Percentiles rank a stretch among this genome's conserved stretches.
Evolutionary conservation across 2,888 invertebrate genomes (phyloP).

Genomic region (Theretra japonica): DNA sequence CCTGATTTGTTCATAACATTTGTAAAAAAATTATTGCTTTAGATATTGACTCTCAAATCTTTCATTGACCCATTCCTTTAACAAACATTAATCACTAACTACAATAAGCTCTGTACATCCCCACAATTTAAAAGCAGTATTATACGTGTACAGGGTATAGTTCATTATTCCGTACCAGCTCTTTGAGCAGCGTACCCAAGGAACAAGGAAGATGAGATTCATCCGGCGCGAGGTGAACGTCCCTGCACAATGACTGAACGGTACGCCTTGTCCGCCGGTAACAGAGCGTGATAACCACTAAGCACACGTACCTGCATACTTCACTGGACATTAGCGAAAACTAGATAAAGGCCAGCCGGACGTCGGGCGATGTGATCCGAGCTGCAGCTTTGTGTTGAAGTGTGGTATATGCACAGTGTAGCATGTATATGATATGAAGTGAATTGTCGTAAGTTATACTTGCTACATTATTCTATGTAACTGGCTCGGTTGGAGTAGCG

Average conservation of each 20-base stretch:
- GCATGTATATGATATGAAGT: too few species aligned
- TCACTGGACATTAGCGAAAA: slow-evolving; percentile 22
- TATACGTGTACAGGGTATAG: too few species aligned
- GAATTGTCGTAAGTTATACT: too few species aligned
- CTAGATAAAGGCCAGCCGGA: slow-evolving; percentile 25
- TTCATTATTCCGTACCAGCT: neutral
- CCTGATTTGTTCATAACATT: too few species aligned
- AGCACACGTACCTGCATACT: slow-evolving; percentile 9
- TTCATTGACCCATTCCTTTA: too few species aligned
- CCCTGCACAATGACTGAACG: slow-evolving; percentile 6
- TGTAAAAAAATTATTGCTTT: too few species aligned
- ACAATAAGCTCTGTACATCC: neutral
- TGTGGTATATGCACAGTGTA: neutral
- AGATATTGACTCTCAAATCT: too few species aligned
- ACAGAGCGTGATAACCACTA: slow-evolving; percentile 19
- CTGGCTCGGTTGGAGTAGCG: too few species aligned
- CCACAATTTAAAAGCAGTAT: neutral
- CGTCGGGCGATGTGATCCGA: neutral
- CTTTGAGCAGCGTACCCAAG: neutral
- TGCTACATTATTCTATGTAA: too few species aligned
- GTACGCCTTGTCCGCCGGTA: neutral
- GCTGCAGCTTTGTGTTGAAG: slow-evolving; percentile 17
- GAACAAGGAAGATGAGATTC: slow-evolving; percentile 14
- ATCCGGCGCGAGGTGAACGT: slow-evolving; percentile 14
- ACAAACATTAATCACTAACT: too few species aligned